Evolutionary conservation across 1,140 invertebrate species (phyloP).

Genomic region (Drosophila burlai): DNA sequence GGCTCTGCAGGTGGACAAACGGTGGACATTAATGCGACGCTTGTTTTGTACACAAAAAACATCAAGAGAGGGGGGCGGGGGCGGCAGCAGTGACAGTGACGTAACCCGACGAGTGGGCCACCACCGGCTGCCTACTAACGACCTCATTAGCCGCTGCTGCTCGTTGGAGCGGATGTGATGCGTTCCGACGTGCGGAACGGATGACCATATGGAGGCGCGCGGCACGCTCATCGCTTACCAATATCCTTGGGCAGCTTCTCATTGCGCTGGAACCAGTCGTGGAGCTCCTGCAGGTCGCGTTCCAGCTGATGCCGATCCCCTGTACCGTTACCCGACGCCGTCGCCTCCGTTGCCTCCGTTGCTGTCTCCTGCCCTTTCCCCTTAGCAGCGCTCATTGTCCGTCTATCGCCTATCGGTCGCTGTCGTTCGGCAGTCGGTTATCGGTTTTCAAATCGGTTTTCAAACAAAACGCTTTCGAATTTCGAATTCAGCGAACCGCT

Average conservation of each 20-base stretch:
- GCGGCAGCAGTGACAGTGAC: conserved; percentile 60
- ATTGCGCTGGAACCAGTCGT: conserved; percentile 69
- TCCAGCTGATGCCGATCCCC: conserved; percentile 43
- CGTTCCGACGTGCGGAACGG: not conserved
- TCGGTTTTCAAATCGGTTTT: conserved; percentile 33
- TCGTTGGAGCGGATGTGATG: conserved; percentile 23
- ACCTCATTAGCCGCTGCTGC: conserved; percentile 56
- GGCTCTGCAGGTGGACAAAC: conserved; percentile 52
- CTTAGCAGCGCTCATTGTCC: conserved; percentile 40
- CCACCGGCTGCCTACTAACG: conserved; percentile 59
- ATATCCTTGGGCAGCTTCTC: conserved; percentile 78
- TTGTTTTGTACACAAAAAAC: conserved; percentile 27
- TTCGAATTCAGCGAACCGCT: conserved; percentile 25
- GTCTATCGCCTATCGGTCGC: conserved; percentile 19
- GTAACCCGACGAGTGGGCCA: conserved; percentile 38
- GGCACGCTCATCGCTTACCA: conserved; percentile 51
- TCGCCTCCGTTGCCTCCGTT: not conserved
- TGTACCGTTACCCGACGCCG: not conserved
- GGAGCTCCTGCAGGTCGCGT: conserved; percentile 66
- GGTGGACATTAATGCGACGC: not conserved
- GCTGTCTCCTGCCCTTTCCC: conserved; percentile 12
- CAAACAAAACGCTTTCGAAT: conserved; percentile 18
- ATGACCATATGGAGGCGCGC: not conserved
- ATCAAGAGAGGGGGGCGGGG: too few species aligned
- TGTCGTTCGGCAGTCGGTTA: conserved; percentile 1